Conservation (phyloP, 1,140 invertebrate species). For the Metaphire vulgaris region DNA sequence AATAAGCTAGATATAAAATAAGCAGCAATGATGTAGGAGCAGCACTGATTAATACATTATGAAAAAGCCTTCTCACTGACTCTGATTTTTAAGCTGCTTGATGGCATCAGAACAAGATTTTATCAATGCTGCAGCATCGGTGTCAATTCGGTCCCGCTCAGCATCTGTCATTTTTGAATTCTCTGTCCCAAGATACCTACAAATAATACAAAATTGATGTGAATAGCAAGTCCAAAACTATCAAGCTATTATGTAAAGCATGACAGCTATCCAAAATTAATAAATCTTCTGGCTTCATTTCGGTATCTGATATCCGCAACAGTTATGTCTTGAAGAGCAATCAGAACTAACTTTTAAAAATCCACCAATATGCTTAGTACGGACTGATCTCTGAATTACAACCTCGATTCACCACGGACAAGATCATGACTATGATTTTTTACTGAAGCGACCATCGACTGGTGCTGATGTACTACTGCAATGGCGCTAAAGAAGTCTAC, state of each 20-base stretch:
- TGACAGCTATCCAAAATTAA: neutral
- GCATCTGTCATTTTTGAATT: conserved; percentile 67
- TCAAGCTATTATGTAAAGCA: neutral
- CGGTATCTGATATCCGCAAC: conserved; percentile 1
- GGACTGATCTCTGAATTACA: neutral
- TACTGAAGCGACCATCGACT: neutral
- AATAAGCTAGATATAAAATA: too few relatives aligned
- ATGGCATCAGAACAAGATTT: conserved; percentile 70
- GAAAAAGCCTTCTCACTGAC: too few relatives aligned
- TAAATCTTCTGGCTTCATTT: neutral
- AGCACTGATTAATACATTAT: too few relatives aligned
- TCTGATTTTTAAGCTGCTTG: conserved; percentile 65
- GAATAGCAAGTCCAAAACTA: conserved; percentile 10
- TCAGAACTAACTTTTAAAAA: neutral
- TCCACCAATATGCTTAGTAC: neutral
- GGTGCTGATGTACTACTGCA: neutral
- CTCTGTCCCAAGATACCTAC: conserved; percentile 43
- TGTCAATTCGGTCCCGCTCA: conserved; percentile 78
- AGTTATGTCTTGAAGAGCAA: neutral
- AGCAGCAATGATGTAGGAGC: too few relatives aligned
- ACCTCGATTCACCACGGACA: neutral
- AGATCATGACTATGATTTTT: neutral
- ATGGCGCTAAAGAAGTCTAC: neutral
- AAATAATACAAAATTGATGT: conserved; percentile 4
- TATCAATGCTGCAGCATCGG: conserved; percentile 73